Conservation (phyloP, 2,797 vertebrate species). For the Craterocephalus amniculus region DNA sequence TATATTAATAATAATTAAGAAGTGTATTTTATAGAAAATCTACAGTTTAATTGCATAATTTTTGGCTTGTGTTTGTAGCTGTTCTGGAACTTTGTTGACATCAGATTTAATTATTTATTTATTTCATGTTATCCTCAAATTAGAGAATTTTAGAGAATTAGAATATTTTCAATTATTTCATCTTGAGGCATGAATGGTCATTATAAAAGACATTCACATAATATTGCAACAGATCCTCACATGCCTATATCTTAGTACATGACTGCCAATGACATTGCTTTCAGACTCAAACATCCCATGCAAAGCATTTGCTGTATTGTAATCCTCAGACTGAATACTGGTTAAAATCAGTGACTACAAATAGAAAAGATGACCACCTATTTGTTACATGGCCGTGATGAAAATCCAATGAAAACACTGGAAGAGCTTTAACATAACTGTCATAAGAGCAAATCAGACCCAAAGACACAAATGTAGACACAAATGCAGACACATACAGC, state of each 20-base stretch:
- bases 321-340: conserved; percentile 43
- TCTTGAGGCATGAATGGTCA: not conserved
- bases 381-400: conserved; percentile 19
- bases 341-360: conserved; percentile 42
- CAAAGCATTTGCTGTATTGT: conserved; percentile 54
- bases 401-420: conserved; percentile 29
- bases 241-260: not conserved
- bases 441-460: conserved; percentile 35
- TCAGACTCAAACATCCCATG: conserved; percentile 58
- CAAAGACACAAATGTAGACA: conserved; percentile 28
- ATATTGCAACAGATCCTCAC: not conserved
- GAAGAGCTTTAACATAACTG: conserved; percentile 34
- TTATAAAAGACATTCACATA: not conserved
- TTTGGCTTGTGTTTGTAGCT: not conserved
- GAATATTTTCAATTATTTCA: conserved; percentile 1
- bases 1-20: too few relatives aligned
- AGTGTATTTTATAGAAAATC: too few relatives aligned
- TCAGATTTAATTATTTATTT: accelerated
- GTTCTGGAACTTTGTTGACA: not conserved
- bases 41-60: too few relatives aligned
- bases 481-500: conserved; percentile 40
- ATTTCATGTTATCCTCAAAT: not conserved
- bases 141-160: not conserved
- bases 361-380: conserved; percentile 37
- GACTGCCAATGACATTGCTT: conserved; percentile 32